phyloP scores from a whole-genome alignment of 1,140 invertebrate genomes.

The Asobara japonica region DNA sequence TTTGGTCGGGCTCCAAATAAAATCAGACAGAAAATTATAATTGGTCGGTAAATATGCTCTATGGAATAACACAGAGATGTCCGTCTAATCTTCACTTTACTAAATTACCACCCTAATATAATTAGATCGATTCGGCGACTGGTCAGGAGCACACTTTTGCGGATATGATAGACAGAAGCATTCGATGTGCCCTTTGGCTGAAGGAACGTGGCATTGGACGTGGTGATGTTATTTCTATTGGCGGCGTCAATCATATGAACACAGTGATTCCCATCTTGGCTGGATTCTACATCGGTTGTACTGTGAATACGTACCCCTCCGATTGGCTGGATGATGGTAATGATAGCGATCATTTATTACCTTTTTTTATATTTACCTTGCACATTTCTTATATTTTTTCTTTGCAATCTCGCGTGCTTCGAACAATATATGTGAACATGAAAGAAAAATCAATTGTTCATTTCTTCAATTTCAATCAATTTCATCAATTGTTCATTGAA shows the following conservation, averaged over 20 bases:
- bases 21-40: too few species aligned
- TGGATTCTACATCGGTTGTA: constrained; percentile 56
- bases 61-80: background rate
- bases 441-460: too few species aligned
- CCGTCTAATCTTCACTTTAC: background rate
- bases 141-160: constrained; percentile 57
- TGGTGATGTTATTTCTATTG: constrained; percentile 60
- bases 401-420: too few species aligned
- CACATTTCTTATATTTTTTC: background rate
- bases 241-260: constrained; percentile 62
- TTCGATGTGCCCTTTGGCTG: constrained; percentile 60
- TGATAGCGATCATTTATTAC: background rate
- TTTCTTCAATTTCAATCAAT: too few species aligned
- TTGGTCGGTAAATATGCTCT: too few species aligned
- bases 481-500: too few species aligned
- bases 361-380: background rate
- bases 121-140: constrained; percentile 64
- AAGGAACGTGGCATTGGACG: constrained; percentile 54
- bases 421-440: too few species aligned
- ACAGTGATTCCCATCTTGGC: constrained; percentile 62
- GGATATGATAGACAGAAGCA: constrained; percentile 53
- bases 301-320: constrained; percentile 39
- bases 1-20: too few species aligned
- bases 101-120: too few species aligned
- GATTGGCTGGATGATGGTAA: constrained; percentile 34